Evolutionary conservation across 2,113 vertebrate species (phyloP), one percentile per base, ranked within the genome.

Genomic region (Rhea americana): DNA sequence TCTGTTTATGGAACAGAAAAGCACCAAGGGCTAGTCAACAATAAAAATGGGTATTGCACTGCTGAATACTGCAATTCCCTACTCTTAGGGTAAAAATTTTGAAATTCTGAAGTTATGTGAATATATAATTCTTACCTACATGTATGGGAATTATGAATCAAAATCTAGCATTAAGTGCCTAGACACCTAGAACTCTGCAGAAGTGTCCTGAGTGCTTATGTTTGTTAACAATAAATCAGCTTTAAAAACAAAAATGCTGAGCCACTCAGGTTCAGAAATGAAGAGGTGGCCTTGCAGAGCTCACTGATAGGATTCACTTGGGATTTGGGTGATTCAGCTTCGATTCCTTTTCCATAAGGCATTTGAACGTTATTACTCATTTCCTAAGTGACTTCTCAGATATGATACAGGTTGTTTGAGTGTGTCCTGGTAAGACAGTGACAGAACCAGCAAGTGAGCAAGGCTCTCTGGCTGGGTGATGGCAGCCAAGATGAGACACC

Each of bases 351-450:
- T 51, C 11, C 15, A 17, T 13, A 56, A 30, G 28, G 15, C 66
- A 14, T 82, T 79, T 35, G 24, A 87, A 90, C 85, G 79, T 82
- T 30, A 41, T 65, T 22, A 51, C 32, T 4, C 2, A 30, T 72
- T 80, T 82, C 48, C 35, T 74, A 76, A 16, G 20, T 73, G 53
- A 61, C 13, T 90, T 89, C 55, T 86, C 53, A 68, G n/a, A 37
- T 47, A 39, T 1, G 4, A 43, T 55, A 82, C 75, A 4, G 5
- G 13, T 35, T 84, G 70, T 41, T 74, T 66, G 32, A 53, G 11
- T 21, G 37, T 51, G 7, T 72, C 10, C 48, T 72, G 39, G 24
- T n/a, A 80, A 90, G 82, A 65, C 30, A 39, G 48, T 12, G 37
- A 61, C 24, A 65, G 39, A 85, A 59, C 0, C 0, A 77, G 2